phyloP scores from a whole-genome alignment of 2,113 vertebrate species.

The Scytalopus superciliaris region DNA sequence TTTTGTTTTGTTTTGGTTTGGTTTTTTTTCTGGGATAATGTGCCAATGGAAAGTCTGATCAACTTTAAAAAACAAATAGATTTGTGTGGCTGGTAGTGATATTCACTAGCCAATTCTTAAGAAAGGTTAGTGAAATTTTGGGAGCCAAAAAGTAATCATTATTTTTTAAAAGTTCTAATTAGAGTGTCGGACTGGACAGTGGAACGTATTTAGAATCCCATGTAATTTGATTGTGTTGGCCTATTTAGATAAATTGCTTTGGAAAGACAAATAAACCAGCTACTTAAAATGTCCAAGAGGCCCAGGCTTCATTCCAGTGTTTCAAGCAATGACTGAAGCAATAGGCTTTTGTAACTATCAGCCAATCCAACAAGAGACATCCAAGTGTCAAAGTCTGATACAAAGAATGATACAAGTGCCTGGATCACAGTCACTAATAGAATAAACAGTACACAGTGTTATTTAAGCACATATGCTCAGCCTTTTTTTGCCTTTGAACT shows the following conservation, averaged over 20 bases:
- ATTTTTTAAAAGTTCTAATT: slow-evolving; percentile 77
- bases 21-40: slow-evolving; percentile 21
- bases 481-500: not conserved
- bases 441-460: slow-evolving; percentile 27
- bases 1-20: too few relatives aligned
- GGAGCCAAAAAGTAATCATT: slow-evolving; percentile 64
- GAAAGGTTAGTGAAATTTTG: slow-evolving; percentile 70
- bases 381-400: slow-evolving; percentile 71
- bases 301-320: slow-evolving; percentile 69
- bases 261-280: slow-evolving; percentile 79
- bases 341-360: slow-evolving; percentile 70
- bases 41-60: slow-evolving; percentile 76
- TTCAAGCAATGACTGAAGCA: slow-evolving; percentile 71
- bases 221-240: slow-evolving; percentile 80
- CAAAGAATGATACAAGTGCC: slow-evolving; percentile 26
- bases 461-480: not conserved
- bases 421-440: slow-evolving; percentile 9
- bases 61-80: slow-evolving; percentile 67
- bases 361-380: slow-evolving; percentile 55
- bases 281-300: slow-evolving; percentile 74
- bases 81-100: slow-evolving; percentile 65
- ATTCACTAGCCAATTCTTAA: slow-evolving; percentile 69
- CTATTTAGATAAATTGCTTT: slow-evolving; percentile 76
- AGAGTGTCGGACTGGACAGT: slow-evolving; percentile 70
- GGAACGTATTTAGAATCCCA: slow-evolving; percentile 74